Base-by-base conservation (phyloP, 2,797 vertebrate species). In the Craterocephalus amniculus region DNA sequence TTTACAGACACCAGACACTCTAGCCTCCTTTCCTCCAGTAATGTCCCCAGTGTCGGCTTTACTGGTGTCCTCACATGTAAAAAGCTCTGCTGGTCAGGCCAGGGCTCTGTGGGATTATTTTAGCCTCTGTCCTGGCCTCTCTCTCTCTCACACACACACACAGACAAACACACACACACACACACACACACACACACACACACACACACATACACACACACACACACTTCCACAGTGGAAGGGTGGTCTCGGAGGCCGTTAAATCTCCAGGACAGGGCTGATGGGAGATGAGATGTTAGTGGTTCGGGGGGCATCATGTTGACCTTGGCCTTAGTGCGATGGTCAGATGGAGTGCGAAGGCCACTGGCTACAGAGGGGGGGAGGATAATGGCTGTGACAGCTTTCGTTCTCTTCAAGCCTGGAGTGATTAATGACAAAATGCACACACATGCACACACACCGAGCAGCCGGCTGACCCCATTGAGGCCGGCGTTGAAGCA, bases 261-360 rank as follows among this genome's bases (percentile, higher is more conserved):
- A 74, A 85, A 90, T 95, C 91, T 91, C 93, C 93, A 72, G 81
- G 92, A 94, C 67, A 55, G 71, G 54, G 67, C 32, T 63, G 71
- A 70, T 73, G 67, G 60, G 74, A 79, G 74, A 60, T 69, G 76
- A 63, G 60, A 16, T 45, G 70, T 3, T 56, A 22, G 22, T 18
- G 48, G 48, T 75, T 3, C 55, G 48, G 22, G 48, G 48, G n/a
- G 8, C 4, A 10, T 58, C 61, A 69, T 58, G 69, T 58, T 93
- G 92, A 91, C 93, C 93, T 92, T 94, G 93, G 91, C 91, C 91
- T 93, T 88, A 83, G 86, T 40, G 69, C 24, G 2, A 70, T 90
- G 91, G 91, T 92, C 91, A 93, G 90, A 86, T 92, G 87, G 84
- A 89, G 38, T 83, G 84, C 66, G 81, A 88, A 87, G 86, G 88